phyloP scores from a whole-genome alignment of 2,888 invertebrate species.

The Cerceris ruficornis region DNA sequence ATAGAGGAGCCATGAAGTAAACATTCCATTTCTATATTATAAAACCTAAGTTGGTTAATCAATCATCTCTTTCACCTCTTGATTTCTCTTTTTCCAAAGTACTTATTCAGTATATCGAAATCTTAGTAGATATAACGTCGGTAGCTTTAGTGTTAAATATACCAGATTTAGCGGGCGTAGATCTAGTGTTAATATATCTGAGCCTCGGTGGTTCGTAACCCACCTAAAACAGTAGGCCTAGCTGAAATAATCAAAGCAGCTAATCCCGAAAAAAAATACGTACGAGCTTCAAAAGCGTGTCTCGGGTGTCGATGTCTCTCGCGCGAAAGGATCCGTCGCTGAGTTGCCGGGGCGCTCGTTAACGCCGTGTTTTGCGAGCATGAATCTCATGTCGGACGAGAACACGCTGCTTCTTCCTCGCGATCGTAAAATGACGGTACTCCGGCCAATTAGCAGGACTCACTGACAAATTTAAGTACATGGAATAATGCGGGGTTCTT shows the following conservation, averaged over 20 bases:
- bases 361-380: constrained; percentile 43
- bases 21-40: too few species aligned
- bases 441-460: constrained; percentile 36
- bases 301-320: constrained; percentile 59
- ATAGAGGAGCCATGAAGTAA: too few species aligned
- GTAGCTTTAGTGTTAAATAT: too few species aligned
- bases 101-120: too few species aligned
- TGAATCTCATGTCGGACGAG: constrained; percentile 42
- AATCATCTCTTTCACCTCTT: too few species aligned
- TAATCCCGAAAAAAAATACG: not conserved
- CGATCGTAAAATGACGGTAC: constrained; percentile 45
- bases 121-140: too few species aligned
- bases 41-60: too few species aligned
- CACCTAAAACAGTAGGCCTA: not conserved
- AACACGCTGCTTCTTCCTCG: constrained; percentile 32
- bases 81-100: too few species aligned
- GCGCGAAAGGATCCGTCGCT: constrained; percentile 47
- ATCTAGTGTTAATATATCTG: too few species aligned
- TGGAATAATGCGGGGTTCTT: constrained; percentile 24
- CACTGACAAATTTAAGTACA: constrained; percentile 29
- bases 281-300: not conserved
- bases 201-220: too few species aligned
- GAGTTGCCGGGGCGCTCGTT: constrained; percentile 41
- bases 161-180: too few species aligned
- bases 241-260: not conserved